Evolutionary conservation across 2,888 invertebrate genomes (phyloP), one percentile per base, ranked within the genome.

Genomic region (Sinelater perroti): DNA sequence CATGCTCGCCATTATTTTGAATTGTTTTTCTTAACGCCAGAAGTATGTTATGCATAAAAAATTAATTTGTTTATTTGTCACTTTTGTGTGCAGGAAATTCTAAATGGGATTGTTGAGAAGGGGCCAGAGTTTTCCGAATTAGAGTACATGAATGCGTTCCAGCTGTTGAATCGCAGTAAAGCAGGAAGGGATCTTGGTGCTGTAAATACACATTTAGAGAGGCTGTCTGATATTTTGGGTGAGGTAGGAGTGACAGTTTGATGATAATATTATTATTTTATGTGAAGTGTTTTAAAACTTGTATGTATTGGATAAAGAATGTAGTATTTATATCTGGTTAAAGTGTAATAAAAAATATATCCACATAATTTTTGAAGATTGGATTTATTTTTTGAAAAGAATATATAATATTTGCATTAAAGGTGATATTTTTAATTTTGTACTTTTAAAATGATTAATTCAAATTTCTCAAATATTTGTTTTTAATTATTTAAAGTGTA

Each of bases 1-100:
- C 88, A 93, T 71, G 96, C 97, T 0, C 84, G 93, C 69, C 87
- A 88, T 66, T 97, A 94, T 79, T 92, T 93, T 72, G 93, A 95
- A 69, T 82, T 97, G 65, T 87, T 96, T 58, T 89, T 90, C 65
- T 84, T 88, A 70, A 83, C 88, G 14, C 93, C 93, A 0, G 91
- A 95, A 80, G 93, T 91, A 76, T 79, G 31, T 51, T 14, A 7
- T 6, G 4, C 26, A 38, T 33, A n/a, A 7, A 2, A 13, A 11
- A 28, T 13, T 20, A 18, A n/a, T 21, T 3, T 28, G 18, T 10
- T 11, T 28, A 26, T 13, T 13, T 17, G 6, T 30, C 13, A 24
- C 16, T 47, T 13, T 49, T 57, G 64, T 64, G 62, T 60, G 72
- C 74, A 93, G 92, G 93, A 93, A 78, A 90, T 96, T 69, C 83